phyloP scores from a whole-genome alignment of 2,797 vertebrate species.

The Emys orbicularis region DNA sequence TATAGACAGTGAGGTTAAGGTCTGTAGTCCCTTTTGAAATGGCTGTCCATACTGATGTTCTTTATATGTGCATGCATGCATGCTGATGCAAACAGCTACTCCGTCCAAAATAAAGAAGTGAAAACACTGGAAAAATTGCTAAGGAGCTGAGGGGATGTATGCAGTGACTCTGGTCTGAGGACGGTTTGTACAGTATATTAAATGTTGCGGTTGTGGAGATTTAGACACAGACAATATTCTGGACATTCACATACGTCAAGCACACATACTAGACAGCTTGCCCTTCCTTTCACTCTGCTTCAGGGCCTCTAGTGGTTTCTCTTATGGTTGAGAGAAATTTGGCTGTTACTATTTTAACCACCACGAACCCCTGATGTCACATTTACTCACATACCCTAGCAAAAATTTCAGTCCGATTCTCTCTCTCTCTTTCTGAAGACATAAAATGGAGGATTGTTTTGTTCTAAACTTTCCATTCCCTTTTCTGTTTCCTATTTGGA shows the following conservation, averaged over 20 bases:
- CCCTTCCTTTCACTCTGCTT: conserved; percentile 42
- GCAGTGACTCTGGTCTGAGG: neutral
- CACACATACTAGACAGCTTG: conserved; percentile 34
- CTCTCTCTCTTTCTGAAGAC: neutral
- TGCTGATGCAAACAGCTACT: neutral
- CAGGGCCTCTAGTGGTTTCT: conserved; percentile 53
- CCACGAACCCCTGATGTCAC: conserved; percentile 21
- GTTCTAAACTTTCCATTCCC: neutral
- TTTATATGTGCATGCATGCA: neutral
- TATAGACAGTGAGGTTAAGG: neutral
- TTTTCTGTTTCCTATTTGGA: neutral
- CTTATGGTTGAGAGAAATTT: conserved; percentile 50
- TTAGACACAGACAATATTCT: neutral
- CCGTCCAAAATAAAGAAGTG: neutral
- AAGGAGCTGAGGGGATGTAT: neutral
- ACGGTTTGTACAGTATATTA: neutral
- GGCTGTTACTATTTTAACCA: conserved; percentile 42
- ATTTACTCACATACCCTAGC: conserved; percentile 33
- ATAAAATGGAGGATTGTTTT: neutral
- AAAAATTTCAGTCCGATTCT: conserved; percentile 37
- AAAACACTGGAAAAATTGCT: neutral
- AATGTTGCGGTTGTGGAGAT: conserved; percentile 42
- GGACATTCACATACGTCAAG: neutral
- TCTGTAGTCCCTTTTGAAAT: neutral
- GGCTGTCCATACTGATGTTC: neutral